A percentile compares a stretch with the other conserved stretches of the same genome.
These are phyloP conservation scores for Cryptomyrus ogoouensis DNA, from an alignment of 2,113 vertebrate species.

Conservation along the genomic window DNA sequence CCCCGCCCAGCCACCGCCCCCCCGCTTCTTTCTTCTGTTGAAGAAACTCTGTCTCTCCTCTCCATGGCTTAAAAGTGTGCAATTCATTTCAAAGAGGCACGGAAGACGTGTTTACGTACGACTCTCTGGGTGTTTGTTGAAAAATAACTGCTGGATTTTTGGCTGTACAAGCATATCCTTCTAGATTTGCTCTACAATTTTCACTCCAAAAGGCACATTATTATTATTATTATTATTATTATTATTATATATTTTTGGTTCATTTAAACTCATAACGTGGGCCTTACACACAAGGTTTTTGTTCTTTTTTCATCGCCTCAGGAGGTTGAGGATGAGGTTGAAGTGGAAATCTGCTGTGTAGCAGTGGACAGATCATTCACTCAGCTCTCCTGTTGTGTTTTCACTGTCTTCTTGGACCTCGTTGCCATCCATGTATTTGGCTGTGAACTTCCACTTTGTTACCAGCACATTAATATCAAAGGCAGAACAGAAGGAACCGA, in stretches of 20 bases:
- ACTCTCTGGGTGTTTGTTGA: neutral
- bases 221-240: neutral
- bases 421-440: neutral
- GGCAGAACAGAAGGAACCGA: neutral
- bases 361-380: neutral
- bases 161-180: neutral
- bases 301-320: neutral
- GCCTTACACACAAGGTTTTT: neutral
- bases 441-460: neutral
- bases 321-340: neutral
- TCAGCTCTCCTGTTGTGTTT: neutral
- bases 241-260: neutral
- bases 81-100: neutral
- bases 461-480: neutral
- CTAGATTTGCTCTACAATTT: neutral
- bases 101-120: neutral
- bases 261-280: neutral
- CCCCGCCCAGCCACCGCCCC: neutral
- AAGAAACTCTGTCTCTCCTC: neutral
- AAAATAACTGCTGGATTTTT: constrained; percentile 5
- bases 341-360: neutral
- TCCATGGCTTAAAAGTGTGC: neutral
- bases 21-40: neutral
- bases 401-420: neutral
- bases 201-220: neutral